Evolutionary conservation across 2,113 vertebrate genomes (phyloP).

Genomic region (Rissa tridactyla): DNA sequence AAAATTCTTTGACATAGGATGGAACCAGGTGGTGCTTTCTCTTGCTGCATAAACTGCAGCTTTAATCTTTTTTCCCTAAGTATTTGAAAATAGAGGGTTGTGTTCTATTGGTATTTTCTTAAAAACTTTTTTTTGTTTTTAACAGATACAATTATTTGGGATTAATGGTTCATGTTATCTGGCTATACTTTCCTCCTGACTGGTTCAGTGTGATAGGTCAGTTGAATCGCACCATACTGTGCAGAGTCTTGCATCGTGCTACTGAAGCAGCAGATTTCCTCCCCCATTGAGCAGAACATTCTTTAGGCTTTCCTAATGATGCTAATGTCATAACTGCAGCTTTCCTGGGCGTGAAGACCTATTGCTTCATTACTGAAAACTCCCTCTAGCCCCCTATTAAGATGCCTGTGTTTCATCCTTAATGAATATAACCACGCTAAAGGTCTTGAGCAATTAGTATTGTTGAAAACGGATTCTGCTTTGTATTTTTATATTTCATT

Average conservation of each 20-base stretch:
- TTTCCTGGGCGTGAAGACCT: slow-evolving; percentile 55
- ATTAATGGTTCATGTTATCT: background rate
- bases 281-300: slow-evolving; percentile 33
- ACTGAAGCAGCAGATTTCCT: slow-evolving; percentile 26
- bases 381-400: background rate
- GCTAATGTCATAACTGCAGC: slow-evolving; percentile 31
- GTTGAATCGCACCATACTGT: background rate
- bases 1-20: background rate
- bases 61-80: background rate
- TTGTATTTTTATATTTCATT: background rate
- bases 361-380: slow-evolving; percentile 10
- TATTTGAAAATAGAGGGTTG: background rate
- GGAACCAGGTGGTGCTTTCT: background rate
- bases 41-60: background rate
- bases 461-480: background rate
- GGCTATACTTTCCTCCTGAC: background rate
- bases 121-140: background rate
- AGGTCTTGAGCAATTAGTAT: background rate
- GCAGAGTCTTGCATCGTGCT: background rate
- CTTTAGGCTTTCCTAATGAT: slow-evolving; percentile 58
- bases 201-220: slow-evolving; percentile 35
- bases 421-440: background rate
- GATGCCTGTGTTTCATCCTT: background rate
- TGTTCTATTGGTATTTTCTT: background rate
- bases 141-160: background rate